A percentile compares a stretch with the other conserved stretches of the same genome.
phyloP scores from a whole-genome alignment of 2,797 vertebrate genomes.

The Ciconia nigra region DNA sequence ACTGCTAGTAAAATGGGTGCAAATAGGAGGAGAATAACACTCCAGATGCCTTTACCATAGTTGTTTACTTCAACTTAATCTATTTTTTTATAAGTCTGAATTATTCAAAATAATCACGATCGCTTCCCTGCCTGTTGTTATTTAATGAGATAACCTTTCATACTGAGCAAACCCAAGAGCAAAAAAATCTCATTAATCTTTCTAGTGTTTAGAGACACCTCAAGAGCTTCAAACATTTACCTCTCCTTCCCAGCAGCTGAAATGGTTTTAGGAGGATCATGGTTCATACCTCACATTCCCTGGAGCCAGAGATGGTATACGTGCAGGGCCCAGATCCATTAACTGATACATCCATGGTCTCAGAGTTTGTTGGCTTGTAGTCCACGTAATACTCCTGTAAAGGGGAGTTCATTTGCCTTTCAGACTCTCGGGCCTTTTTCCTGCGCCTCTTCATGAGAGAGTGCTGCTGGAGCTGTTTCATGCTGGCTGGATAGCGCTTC shows the following conservation, averaged over 20 bases:
- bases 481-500: constrained; percentile 95
- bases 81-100: constrained; percentile 53
- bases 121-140: constrained; percentile 54
- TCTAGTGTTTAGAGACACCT: constrained; percentile 74
- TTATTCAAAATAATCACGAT: constrained; percentile 51
- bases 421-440: constrained; percentile 90
- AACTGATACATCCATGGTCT: constrained; percentile 97
- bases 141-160: constrained; percentile 68
- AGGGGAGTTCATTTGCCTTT: constrained; percentile 91
- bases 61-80: constrained; percentile 66
- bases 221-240: constrained; percentile 88
- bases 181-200: constrained; percentile 70
- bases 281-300: constrained; percentile 99
- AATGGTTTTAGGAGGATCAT: constrained; percentile 94
- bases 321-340: constrained; percentile 97
- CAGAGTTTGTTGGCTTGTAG: constrained; percentile 98
- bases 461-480: constrained; percentile 94
- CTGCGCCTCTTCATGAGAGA: constrained; percentile 89
- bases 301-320: constrained; percentile 98
- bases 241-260: constrained; percentile 94
- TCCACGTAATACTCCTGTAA: constrained; percentile 99
- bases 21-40: not conserved
- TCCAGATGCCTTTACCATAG: constrained; percentile 40
- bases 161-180: constrained; percentile 62
- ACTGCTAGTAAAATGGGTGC: not conserved